Evolutionary conservation across 1,140 invertebrate species (phyloP).

Genomic region (Oncopeltus fasciatus): DNA sequence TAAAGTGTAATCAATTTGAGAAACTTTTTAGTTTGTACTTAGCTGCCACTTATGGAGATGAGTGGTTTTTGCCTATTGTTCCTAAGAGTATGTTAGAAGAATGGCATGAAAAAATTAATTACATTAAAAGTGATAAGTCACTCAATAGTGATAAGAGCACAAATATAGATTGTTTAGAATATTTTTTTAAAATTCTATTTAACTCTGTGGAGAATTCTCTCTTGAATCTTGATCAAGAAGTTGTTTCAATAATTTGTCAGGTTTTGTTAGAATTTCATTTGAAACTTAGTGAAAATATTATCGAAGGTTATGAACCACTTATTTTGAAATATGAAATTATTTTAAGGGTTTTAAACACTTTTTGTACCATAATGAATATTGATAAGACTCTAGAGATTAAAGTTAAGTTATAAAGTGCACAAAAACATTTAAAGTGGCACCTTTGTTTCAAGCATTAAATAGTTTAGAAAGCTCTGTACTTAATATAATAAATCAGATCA

Average conservation of each 20-base stretch:
- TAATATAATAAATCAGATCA: too few relatives aligned
- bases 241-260: background rate
- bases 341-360: background rate
- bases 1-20: background rate
- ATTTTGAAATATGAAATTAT: background rate
- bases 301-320: background rate
- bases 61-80: background rate
- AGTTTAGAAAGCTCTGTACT: too few relatives aligned
- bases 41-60: background rate
- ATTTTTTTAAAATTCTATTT: background rate
- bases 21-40: background rate
- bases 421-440: too few relatives aligned
- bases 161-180: background rate
- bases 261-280: background rate
- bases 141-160: background rate
- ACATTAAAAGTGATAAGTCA: background rate
- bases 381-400: background rate
- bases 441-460: too few relatives aligned
- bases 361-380: background rate
- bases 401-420: background rate
- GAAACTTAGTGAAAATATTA: background rate
- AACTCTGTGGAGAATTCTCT: background rate
- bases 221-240: background rate
- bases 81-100: background rate
- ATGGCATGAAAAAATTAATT: background rate